Conservation (phyloP, 2,113 vertebrate species). For the Casuarius casuarius region DNA sequence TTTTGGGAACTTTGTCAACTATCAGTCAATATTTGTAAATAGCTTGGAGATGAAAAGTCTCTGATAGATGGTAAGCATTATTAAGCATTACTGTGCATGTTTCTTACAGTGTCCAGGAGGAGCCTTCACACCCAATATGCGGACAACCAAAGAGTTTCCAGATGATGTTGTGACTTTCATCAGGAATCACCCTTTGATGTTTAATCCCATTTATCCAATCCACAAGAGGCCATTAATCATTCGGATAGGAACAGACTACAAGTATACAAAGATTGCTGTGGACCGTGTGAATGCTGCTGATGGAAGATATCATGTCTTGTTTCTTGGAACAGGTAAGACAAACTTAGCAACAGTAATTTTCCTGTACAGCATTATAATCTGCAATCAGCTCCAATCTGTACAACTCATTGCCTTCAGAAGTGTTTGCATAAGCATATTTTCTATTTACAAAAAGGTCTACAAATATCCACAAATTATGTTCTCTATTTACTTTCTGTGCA, state of each 20-base stretch:
- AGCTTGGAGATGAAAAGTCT: not conserved
- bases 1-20: not conserved
- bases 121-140: constrained; percentile 93
- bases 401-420: not conserved
- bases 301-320: constrained; percentile 93
- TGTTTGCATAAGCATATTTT: not conserved
- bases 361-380: not conserved
- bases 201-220: constrained; percentile 92
- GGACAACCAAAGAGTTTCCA: constrained; percentile 95
- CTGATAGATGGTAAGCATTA: not conserved
- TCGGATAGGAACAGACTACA: constrained; percentile 91
- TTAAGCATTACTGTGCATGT: not conserved
- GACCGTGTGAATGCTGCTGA: constrained; percentile 93
- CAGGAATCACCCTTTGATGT: constrained; percentile 97
- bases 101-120: constrained; percentile 91
- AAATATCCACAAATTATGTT: not conserved
- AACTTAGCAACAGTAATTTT: not conserved
- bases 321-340: constrained; percentile 91
- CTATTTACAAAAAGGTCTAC: not conserved
- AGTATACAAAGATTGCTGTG: constrained; percentile 93
- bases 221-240: constrained; percentile 91
- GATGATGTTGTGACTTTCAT: constrained; percentile 98
- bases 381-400: not conserved
- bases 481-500: not conserved
- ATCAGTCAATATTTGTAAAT: not conserved